phyloP scores from a whole-genome alignment of 1,140 invertebrate genomes.

The Octopus sinensis region DNA sequence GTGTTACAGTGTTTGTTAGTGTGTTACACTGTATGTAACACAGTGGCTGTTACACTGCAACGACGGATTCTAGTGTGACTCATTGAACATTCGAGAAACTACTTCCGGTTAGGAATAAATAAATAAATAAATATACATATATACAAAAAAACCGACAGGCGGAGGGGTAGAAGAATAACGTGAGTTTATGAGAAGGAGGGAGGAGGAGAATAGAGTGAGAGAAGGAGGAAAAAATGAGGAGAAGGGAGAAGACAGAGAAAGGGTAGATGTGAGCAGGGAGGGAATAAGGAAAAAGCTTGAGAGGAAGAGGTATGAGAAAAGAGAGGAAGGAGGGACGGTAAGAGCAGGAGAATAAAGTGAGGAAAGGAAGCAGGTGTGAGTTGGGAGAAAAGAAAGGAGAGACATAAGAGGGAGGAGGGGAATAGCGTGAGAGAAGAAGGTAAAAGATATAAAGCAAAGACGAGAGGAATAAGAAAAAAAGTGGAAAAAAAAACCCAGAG shows the following conservation, averaged over 20 bases:
- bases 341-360: background rate
- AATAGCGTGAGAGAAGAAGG: background rate
- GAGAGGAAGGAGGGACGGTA: background rate
- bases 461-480: background rate
- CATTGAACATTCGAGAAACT: conserved; percentile 1
- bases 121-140: background rate
- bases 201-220: background rate
- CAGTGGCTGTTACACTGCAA: no score
- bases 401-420: background rate
- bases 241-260: background rate
- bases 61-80: background rate
- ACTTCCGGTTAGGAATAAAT: background rate
- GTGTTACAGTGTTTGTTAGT: no score
- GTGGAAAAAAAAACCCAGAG: background rate
- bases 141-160: background rate
- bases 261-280: background rate
- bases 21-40: no score
- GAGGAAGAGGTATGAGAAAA: background rate
- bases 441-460: background rate
- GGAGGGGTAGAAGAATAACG: background rate
- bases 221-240: background rate
- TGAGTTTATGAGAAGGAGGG: background rate
- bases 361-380: background rate
- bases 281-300: background rate
- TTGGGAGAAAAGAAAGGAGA: background rate